Base-by-base conservation (phyloP, 1,140 invertebrate genomes). In the Drosophila ercepeae region DNA sequence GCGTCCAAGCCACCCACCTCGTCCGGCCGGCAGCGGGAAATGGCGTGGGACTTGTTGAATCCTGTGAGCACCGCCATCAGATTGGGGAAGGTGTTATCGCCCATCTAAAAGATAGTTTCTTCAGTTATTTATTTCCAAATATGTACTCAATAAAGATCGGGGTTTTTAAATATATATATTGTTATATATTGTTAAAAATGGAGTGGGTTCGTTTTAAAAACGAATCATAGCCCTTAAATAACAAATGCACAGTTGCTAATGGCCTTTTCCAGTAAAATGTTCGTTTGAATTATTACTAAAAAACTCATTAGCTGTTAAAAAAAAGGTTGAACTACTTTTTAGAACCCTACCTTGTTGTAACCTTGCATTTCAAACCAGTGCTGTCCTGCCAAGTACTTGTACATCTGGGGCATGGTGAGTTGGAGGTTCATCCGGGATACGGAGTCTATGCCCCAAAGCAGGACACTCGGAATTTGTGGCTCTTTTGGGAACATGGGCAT, bases 51-150 rank as follows among this genome's bases (percentile, higher is more conserved):
- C 32, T 90, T 76, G 84, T 89, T 94, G 27, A 93, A 92, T 0
- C 96, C 96, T 0, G 94, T 95, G 4, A 97, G 90, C 2, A 96
- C 86, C 0, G 96, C 95, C 93, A 97, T 95, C 25, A 97, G 78
- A 91, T 97, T 97, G 0, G 96, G 95, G 81, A 95, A 96, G 0
- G 96, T 97, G 61, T 97, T 97, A 59, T 96, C 96, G 0, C 93
- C 96, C 69, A 93, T 91, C 93, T 93, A 64, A 21, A 39, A n/a
- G n/a, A n/a, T n/a, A 36, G 0, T n/a, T 3, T n/a, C n/a, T n/a
- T n/a, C n/a, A n/a, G n/a, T n/a, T 7, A 32, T 32, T 32, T 32
- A 32, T 32, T n/a, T n/a, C n/a, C n/a, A n/a, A n/a, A n/a, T n/a
- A n/a, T n/a, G n/a, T n/a, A n/a, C n/a, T n/a, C n/a, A n/a, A n/a